Evolutionary conservation across 2,888 invertebrate genomes (phyloP), one percentile per base, ranked within the genome.

Genomic region (Parnassius orleans): DNA sequence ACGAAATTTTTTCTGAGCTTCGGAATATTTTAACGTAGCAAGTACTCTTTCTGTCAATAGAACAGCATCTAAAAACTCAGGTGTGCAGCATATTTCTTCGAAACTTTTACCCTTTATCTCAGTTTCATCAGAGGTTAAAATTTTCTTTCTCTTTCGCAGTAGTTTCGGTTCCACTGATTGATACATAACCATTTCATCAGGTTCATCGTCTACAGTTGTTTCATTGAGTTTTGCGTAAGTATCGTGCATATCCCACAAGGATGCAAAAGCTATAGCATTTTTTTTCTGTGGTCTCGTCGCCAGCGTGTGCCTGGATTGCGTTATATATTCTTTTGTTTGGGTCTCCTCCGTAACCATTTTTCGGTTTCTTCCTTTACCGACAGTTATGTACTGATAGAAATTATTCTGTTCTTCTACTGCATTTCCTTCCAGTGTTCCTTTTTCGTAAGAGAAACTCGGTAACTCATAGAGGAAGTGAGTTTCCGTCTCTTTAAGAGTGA

Each of bases 161-260:
- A 86, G 68, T 52, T 71, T 69, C 0, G 83, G 77, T 10, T 82
- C 82, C 11, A 86, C 86, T 9, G 87, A 80, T 69, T 87, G 87
- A 65, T 89, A 89, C 73, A 91, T 68, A 10, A 92, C 90, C 83
- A 92, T 87, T 65, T 90, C 87, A 52, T 92, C 93, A 10, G 86
- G 83, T 53, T 83, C 79, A 64, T 83, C 82, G n/a, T 72, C 72
- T 1, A 71, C 68, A 52, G 69, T 72, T 3, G 76, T 68, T 65
- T 75, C 73, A n/a, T 87, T 86, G 43, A 93, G 72, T 55, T 83
- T 84, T 9, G 88, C 86, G 69, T 94, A 95, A 0, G 94, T 95
- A 74, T 96, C 96, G 72, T 94, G 93, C 94, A 96, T 95, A 70
- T 96, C 95, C 93, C 95, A 96, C 74, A 94, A 91, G 0, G 95